These are phyloP conservation scores for Drosophila watanabei DNA, from an alignment of 1,140 invertebrate genomes.

Conservation along the genomic window DNA sequence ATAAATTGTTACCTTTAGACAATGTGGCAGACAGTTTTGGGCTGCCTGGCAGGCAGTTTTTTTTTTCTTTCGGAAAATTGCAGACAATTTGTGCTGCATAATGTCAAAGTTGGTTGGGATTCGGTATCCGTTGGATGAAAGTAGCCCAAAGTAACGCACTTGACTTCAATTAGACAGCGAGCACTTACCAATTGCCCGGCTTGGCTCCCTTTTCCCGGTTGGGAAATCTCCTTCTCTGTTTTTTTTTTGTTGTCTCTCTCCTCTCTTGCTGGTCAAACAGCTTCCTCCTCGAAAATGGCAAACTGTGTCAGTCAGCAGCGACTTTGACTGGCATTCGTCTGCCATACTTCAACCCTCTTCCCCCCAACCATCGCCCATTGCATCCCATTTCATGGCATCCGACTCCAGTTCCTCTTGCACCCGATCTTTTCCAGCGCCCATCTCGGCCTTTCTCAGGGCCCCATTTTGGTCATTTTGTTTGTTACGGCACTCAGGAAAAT, in stretches of 20 bases:
- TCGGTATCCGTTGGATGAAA: slow-evolving; percentile 42
- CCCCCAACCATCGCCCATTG: slow-evolving; percentile 13
- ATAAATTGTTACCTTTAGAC: slow-evolving; percentile 83
- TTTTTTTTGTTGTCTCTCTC: neutral
- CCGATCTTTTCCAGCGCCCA: slow-evolving; percentile 19
- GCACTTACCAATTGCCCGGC: slow-evolving; percentile 56
- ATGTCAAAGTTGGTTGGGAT: slow-evolving; percentile 73
- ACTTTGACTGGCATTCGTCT: slow-evolving; percentile 76
- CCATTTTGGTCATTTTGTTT: slow-evolving; percentile 40
- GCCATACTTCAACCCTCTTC: slow-evolving; percentile 21
- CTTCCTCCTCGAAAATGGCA: slow-evolving; percentile 49
- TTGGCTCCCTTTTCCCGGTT: slow-evolving; percentile 13
- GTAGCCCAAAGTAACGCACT: slow-evolving; percentile 61
- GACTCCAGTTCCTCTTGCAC: slow-evolving; percentile 23
- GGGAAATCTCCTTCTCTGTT: slow-evolving; percentile 1
- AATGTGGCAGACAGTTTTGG: slow-evolving; percentile 71
- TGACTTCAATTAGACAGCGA: slow-evolving; percentile 76
- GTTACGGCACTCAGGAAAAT: slow-evolving; percentile 13
- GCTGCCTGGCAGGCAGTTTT: neutral
- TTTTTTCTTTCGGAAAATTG: slow-evolving; percentile 24
- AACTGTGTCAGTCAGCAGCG: slow-evolving; percentile 78
- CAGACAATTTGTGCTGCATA: slow-evolving; percentile 75
- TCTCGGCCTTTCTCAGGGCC: slow-evolving; percentile 27
- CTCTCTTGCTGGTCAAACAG: slow-evolving; percentile 28
- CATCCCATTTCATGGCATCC: slow-evolving; percentile 40